Base-by-base conservation (phyloP, 2,888 invertebrate species). In the Omphaloscelis lunosa region DNA sequence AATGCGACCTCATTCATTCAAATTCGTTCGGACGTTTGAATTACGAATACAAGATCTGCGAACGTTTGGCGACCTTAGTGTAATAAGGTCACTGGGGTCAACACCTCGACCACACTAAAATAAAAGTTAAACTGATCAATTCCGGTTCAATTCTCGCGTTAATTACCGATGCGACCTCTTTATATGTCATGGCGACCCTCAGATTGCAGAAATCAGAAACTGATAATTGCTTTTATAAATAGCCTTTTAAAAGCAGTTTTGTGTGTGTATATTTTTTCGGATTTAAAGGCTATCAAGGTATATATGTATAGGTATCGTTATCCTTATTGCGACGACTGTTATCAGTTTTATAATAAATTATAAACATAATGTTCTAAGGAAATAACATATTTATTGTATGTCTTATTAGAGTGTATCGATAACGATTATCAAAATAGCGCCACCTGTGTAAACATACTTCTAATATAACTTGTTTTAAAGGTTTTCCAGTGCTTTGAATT, bases 21-120 rank as follows among this genome's bases (percentile, higher is more conserved):
- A 77, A 75, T 79, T 69, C 34, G 20, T 72, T 76, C 62, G 67
- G 75, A 76, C 71, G n/a, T 93, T 94, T 72, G 91, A 93, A 70
- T 73, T 61, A 71, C 76, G 72, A 73, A 77, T 67, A 61, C 69
- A 73, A 62, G 75, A 63, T 63, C 67, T 51, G 65, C 53, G 15
- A 45, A 29, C 23, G 45, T 70, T 62, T 62, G 27, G 41, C 15
- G 63, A 62, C 41, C 17, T 62, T 29, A 23, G 51, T 29, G 11
- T 53, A 68, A 80, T 74, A 76, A 79, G 76, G 76, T 80, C 74
- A 59, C 9, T 53, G 63, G 74, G 80, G 79, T 82, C 69, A 78
- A 74, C 79, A 79, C 69, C 79, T 79, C 68, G 27, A 72, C 68
- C 76, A 70, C 66, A 62, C 48, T 75, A 67, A 74, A 68, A 65